These are phyloP conservation scores for Magallana angulata DNA, from an alignment of 1,140 invertebrate genomes.

Conservation along the genomic window DNA sequence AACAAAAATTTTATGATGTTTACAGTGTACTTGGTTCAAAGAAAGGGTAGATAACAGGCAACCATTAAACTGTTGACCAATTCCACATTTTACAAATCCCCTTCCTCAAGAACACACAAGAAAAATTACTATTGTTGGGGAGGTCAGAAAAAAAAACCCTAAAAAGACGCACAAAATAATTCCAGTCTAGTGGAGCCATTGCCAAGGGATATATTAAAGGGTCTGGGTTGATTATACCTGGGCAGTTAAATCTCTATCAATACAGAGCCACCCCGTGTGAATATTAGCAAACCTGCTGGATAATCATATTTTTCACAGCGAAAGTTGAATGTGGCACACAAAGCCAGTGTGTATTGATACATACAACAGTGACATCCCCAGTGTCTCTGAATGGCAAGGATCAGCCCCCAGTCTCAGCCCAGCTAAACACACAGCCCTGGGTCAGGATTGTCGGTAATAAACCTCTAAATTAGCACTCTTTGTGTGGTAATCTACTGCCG, in stretches of 20 bases:
- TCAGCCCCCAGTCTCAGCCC: not conserved
- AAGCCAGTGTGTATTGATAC: not conserved
- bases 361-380: not conserved
- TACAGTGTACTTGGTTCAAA: not conserved
- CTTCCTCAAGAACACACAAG: not conserved
- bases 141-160: not conserved
- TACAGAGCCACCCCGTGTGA: slow-evolving; percentile 4
- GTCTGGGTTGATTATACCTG: slow-evolving; percentile 6
- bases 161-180: not conserved
- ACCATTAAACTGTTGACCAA: slow-evolving; percentile 25
- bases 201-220: not conserved
- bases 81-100: slow-evolving; percentile 19
- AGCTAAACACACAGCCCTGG: slow-evolving; percentile 28
- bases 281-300: slow-evolving; percentile 8
- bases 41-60: not conserved
- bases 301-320: slow-evolving; percentile 15
- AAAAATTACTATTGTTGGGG: not conserved
- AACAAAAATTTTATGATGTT: slow-evolving; percentile 33
- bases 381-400: not conserved
- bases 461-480: slow-evolving; percentile 23
- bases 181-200: not conserved
- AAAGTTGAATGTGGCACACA: not conserved
- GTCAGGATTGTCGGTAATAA: not conserved
- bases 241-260: slow-evolving; percentile 26
- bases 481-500: slow-evolving; percentile 17